Conservation (phyloP, 2,888 invertebrate genomes). For the Acleris literana region DNA sequence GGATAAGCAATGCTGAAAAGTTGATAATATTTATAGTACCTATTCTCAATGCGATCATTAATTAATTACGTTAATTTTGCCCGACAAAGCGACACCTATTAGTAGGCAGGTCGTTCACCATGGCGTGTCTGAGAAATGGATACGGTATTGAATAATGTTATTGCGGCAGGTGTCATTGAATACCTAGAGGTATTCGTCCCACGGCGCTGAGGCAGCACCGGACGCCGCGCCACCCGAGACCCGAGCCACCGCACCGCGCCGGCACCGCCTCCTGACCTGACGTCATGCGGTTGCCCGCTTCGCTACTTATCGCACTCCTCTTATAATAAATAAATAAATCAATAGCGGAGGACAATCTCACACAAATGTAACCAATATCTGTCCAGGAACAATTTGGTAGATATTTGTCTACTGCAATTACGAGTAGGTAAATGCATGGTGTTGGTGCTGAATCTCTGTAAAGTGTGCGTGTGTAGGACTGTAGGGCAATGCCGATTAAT, state of each 20-base stretch:
- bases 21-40: background rate
- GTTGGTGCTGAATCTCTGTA: too few species aligned
- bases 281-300: conserved; percentile 27
- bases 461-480: too few species aligned
- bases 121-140: conserved; percentile 13
- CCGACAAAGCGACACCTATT: background rate
- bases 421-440: too few species aligned
- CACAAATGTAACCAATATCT: background rate
- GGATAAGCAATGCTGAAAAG: background rate
- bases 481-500: too few species aligned
- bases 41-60: background rate
- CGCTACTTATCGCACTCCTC: background rate
- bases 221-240: conserved; percentile 22
- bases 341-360: too few species aligned
- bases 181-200: conserved; percentile 18
- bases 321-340: background rate
- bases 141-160: conserved; percentile 19
- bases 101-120: conserved; percentile 30
- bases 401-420: too few species aligned
- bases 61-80: background rate
- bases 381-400: too few species aligned
- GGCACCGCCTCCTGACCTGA: conserved; percentile 29
- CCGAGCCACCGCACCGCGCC: conserved; percentile 1
- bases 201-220: conserved; percentile 30
- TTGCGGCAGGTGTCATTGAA: conserved; percentile 29